Evolutionary conservation across 64 coral and sea anemone species (phyloP).

Genomic region (Montipora efflorescens): DNA sequence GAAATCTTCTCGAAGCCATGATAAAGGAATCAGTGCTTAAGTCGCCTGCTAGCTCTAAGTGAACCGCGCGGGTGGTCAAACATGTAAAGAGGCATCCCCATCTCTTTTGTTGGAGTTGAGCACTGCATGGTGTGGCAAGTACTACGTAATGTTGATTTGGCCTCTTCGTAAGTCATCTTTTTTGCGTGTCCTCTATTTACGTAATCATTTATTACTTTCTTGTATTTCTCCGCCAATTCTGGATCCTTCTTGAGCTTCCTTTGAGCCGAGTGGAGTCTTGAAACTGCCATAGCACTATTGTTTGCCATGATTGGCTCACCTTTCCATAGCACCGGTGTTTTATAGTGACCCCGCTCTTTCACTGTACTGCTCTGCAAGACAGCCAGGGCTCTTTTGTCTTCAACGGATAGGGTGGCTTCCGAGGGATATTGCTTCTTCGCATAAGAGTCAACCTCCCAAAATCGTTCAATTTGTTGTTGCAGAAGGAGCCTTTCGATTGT

Average conservation of each 20-base stretch:
- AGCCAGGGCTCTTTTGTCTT: conserved; percentile 28
- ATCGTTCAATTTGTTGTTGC: conserved; percentile 40
- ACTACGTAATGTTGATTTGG: not conserved
- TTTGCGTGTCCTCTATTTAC: conserved; percentile 35
- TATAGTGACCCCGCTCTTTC: no score
- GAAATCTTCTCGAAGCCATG: conserved; percentile 1
- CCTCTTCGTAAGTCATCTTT: not conserved
- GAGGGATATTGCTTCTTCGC: not conserved
- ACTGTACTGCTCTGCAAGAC: no score
- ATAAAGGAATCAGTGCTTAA: conserved; percentile 44
- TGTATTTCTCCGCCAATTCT: no score
- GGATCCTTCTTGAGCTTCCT: no score
- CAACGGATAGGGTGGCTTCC: not conserved
- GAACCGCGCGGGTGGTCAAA: conserved; percentile 21
- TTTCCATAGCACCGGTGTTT: no score
- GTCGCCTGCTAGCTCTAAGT: not conserved
- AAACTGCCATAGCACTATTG: conserved; percentile 24
- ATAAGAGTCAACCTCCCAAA: conserved; percentile 52
- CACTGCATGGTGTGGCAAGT: conserved; percentile 63
- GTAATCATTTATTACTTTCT: conserved; percentile 10
- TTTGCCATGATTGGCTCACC: conserved; percentile 19
- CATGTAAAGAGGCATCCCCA: conserved; percentile 67
- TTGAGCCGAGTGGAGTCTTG: no score
- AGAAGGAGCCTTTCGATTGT: not conserved
- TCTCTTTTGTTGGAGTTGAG: conserved; percentile 52